Base-by-base conservation (phyloP, 2,113 vertebrate genomes). In the Grus americana region DNA sequence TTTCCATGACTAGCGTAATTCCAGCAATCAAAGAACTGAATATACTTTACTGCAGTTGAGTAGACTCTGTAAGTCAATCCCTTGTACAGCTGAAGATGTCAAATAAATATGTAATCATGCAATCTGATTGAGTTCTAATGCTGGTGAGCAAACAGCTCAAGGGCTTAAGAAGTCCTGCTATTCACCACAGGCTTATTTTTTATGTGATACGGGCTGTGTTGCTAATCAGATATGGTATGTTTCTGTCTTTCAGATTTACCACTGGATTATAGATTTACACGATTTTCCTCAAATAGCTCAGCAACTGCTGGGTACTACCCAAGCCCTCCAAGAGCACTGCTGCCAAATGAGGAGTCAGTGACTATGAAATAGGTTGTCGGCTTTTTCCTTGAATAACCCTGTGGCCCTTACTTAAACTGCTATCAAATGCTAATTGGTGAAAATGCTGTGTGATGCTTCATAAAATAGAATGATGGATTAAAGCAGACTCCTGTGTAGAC, bases 211-310 rank as follows among this genome's bases (percentile, higher is more conserved):
- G 22, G 86, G 34, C 86, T 94, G 47, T n/a, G 74, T 79, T 97
- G 74, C 87, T 98, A 96, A 97, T 97, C 55, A 95, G 58, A 89
- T 89, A 21, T 91, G 89, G 11, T 95, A 26, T 92, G 36, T 94
- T 96, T 96, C 34, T 97, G 84, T 96, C 85, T 97, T 90, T 75
- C 95, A 99, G 99, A 98, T 98, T 99, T 99, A 93, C 99, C 99
- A 15, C 97, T 99, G 98, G 99, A 99, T 98, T 99, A 99, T 95
- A 99, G 98, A 97, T 99, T 99, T 97, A 97, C 97, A 95, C 98
- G 98, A 96, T 99, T 99, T 97, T 99, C 98, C 94, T 96, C 98
- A 32, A 98, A 98, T 97, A 98, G 81, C 97, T 98, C 98, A 86
- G 98, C 98, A 96, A 99, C 98, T 63, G 98, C 96, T 7, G 99